Evolutionary conservation across 2,888 invertebrate genomes (phyloP).

Genomic region (Amiota mariae): DNA sequence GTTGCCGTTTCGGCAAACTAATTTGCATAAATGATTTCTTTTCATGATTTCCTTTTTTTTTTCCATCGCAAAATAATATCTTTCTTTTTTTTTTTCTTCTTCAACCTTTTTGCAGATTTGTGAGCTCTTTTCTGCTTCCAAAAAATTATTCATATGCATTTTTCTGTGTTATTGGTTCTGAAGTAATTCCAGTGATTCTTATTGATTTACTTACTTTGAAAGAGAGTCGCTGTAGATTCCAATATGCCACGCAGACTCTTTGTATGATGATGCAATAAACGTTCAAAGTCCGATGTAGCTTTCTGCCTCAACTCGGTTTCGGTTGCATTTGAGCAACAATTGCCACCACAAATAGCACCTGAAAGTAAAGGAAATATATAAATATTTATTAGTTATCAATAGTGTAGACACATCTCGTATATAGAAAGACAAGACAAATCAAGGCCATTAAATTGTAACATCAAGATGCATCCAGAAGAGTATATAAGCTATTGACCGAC

Average conservation of each 20-base stretch:
- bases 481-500: too few relatives aligned
- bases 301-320: constrained; percentile 70
- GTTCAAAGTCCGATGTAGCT: constrained; percentile 77
- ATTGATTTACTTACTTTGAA: constrained; percentile 80
- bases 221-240: constrained; percentile 81
- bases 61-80: constrained; percentile 10
- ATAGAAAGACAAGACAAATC: too few relatives aligned
- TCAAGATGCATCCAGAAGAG: too few relatives aligned
- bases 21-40: constrained; percentile 33
- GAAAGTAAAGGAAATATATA: constrained; percentile 44
- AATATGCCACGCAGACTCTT: constrained; percentile 84
- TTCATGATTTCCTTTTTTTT: constrained; percentile 20
- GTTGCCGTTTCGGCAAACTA: constrained; percentile 20
- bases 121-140: constrained; percentile 19
- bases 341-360: constrained; percentile 72
- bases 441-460: too few relatives aligned
- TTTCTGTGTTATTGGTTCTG: background rate
- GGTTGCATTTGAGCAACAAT: constrained; percentile 72
- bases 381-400: background rate
- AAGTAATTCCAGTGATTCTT: background rate
- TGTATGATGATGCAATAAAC: constrained; percentile 81
- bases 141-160: constrained; percentile 35
- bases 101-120: constrained; percentile 28
- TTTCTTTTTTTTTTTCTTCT: constrained; percentile 53
- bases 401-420: background rate